Conservation (phyloP, 2,113 vertebrate genomes). For the Callithrix jacchus region DNA sequence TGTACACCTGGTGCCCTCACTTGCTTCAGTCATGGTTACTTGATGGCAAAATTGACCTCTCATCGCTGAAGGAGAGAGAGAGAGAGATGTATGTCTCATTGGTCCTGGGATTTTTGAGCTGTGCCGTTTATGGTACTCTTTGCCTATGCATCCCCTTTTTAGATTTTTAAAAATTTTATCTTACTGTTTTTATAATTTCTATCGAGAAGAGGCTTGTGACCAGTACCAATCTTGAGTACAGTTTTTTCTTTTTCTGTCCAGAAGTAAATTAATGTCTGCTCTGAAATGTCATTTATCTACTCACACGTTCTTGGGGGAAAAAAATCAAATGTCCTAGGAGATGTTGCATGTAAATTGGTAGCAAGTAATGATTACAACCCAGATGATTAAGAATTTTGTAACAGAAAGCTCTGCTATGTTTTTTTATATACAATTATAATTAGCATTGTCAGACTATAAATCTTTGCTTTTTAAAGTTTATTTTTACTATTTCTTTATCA, state of each 20-base stretch:
- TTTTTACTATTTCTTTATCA: conserved; percentile 83
- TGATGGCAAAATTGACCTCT: conserved; percentile 63
- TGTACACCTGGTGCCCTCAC: conserved; percentile 80
- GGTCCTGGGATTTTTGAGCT: conserved; percentile 59
- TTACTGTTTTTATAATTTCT: conserved; percentile 55
- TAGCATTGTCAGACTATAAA: conserved; percentile 80
- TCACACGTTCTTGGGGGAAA: conserved; percentile 70
- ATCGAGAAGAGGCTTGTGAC: conserved; percentile 79
- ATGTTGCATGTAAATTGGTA: conserved; percentile 85
- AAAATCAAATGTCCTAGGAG: conserved; percentile 78
- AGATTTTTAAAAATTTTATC: conserved; percentile 47
- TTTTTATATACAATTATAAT: conserved; percentile 85
- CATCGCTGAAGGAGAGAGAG: conserved; percentile 56
- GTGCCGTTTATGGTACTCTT: conserved; percentile 68
- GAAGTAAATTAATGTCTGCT: conserved; percentile 79
- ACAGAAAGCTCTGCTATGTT: conserved; percentile 82
- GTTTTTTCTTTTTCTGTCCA: conserved; percentile 75
- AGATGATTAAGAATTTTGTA: conserved; percentile 82
- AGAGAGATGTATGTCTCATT: conserved; percentile 45
- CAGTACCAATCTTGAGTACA: conserved; percentile 80
- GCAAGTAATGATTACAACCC: conserved; percentile 81
- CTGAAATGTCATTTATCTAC: conserved; percentile 74
- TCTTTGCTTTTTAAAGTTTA: conserved; percentile 82
- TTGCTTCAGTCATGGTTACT: conserved; percentile 72
- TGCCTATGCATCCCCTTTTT: conserved; percentile 76